Percentiles rank a stretch among this genome's conserved stretches.
phyloP scores from a whole-genome alignment of 2,797 vertebrate genomes.

The Limosa lapponica region DNA sequence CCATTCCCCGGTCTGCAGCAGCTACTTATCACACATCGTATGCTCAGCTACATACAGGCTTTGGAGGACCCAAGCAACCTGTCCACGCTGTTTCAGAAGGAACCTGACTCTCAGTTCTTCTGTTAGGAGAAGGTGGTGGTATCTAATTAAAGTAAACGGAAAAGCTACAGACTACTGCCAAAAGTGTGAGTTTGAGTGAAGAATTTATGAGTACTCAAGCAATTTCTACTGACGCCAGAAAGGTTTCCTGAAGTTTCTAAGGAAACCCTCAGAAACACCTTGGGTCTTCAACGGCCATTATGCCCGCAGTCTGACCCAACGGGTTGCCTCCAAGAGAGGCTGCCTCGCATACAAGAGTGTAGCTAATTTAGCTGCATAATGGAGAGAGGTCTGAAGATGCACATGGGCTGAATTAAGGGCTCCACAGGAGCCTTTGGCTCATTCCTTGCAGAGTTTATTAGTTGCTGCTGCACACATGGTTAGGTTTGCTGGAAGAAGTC shows the following conservation, averaged over 20 bases:
- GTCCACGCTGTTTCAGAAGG: not conserved
- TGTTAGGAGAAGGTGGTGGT: not conserved
- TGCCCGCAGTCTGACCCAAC: not conserved
- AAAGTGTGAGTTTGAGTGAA: not conserved
- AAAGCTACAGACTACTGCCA: not conserved
- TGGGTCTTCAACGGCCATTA: not conserved
- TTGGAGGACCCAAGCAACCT: not conserved
- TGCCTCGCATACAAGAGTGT: not conserved
- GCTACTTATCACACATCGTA: rapidly evolving
- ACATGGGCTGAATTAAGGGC: slow-evolving; percentile 62
- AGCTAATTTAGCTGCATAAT: slow-evolving; percentile 32
- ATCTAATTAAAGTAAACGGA: not conserved
- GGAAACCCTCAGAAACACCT: not conserved
- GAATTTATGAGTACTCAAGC: slow-evolving; percentile 34
- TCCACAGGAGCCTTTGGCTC: slow-evolving; percentile 11
- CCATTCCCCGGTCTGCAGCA: not conserved
- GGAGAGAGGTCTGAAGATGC: slow-evolving; percentile 42
- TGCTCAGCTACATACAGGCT: not conserved
- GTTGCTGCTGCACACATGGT: slow-evolving; percentile 56
- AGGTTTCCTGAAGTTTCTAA: not conserved
- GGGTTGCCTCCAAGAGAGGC: not conserved
- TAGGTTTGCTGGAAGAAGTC: slow-evolving; percentile 50
- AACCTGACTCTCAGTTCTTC: not conserved
- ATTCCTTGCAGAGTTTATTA: slow-evolving; percentile 52
- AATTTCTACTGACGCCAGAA: slow-evolving; percentile 44